phyloP scores from a whole-genome alignment of 2,113 vertebrate species.

The mouse (Mus musculus) region DNA sequence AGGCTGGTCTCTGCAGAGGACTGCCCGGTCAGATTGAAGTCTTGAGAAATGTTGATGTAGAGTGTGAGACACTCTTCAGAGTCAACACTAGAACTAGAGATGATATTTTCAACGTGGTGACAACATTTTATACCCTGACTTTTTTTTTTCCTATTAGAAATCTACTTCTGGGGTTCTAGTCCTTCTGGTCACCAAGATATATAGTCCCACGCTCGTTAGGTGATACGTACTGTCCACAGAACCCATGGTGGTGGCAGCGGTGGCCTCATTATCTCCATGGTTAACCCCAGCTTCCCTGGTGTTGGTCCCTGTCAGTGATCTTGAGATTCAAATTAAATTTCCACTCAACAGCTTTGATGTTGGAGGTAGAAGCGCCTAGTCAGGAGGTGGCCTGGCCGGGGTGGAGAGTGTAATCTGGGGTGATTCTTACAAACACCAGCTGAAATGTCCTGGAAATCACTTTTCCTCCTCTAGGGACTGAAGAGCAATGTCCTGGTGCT shows the following conservation, averaged over 20 bases:
- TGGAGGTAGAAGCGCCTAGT: conserved; percentile 67
- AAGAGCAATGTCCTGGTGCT: not conserved
- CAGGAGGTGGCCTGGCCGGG: conserved; percentile 52
- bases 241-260: conserved; percentile 65
- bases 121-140: not conserved
- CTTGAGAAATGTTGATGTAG: not conserved
- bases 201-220: conserved; percentile 75
- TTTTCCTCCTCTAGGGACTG: conserved; percentile 25
- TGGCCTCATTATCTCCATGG: conserved; percentile 77
- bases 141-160: not conserved
- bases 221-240: conserved; percentile 80
- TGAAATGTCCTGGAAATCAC: not conserved
- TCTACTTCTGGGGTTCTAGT: not conserved
- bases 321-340: conserved; percentile 83
- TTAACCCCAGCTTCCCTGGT: conserved; percentile 80
- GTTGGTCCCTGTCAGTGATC: conserved; percentile 73
- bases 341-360: conserved; percentile 78
- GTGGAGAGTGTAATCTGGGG: conserved; percentile 31
- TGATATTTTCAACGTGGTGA: not conserved
- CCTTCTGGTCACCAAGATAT: conserved; percentile 79
- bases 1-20: not conserved
- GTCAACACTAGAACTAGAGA: not conserved
- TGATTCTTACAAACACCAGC: not conserved
- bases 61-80: not conserved
- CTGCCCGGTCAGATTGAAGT: fast-evolving